Evolutionary conservation across 1,140 invertebrate genomes (phyloP).

Genomic region (Agrilus planipennis): DNA sequence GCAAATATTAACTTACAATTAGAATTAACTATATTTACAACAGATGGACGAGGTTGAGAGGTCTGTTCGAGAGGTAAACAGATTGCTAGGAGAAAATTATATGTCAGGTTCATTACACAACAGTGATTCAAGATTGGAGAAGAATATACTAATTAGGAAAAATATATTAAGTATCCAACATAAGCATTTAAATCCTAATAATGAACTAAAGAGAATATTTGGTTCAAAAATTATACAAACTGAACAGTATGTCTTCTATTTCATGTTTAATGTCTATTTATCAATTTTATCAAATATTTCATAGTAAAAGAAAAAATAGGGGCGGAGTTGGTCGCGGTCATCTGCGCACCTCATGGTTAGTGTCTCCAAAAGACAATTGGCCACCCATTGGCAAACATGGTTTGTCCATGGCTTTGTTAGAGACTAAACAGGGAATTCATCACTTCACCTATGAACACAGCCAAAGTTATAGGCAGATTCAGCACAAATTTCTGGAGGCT

Average conservation of each 20-base stretch:
- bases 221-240: constrained; percentile 64
- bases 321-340: constrained; percentile 39
- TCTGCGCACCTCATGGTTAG: constrained; percentile 51
- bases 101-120: constrained; percentile 28
- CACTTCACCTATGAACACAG: constrained; percentile 77
- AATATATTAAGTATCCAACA: constrained; percentile 49
- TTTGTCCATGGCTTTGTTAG: constrained; percentile 58
- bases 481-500: constrained; percentile 61
- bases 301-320: constrained; percentile 43
- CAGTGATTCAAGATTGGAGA: constrained; percentile 23
- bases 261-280: not conserved
- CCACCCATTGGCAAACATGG: constrained; percentile 52
- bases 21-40: too few species aligned
- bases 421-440: constrained; percentile 35
- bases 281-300: constrained; percentile 8
- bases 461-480: constrained; percentile 60
- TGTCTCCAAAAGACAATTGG: constrained; percentile 55
- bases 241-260: constrained; percentile 42
- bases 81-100: constrained; percentile 48
- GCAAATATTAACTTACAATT: too few species aligned
- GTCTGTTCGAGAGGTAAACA: constrained; percentile 59
- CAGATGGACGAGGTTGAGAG: constrained; percentile 62
- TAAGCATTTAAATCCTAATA: constrained; percentile 69
- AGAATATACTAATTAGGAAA: constrained; percentile 31
- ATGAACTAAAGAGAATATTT: constrained; percentile 77